A percentile compares a stretch with the other conserved stretches of the same genome.
phyloP scores from a whole-genome alignment of 2,797 vertebrate species.

The Coranthus polyacanthus region DNA sequence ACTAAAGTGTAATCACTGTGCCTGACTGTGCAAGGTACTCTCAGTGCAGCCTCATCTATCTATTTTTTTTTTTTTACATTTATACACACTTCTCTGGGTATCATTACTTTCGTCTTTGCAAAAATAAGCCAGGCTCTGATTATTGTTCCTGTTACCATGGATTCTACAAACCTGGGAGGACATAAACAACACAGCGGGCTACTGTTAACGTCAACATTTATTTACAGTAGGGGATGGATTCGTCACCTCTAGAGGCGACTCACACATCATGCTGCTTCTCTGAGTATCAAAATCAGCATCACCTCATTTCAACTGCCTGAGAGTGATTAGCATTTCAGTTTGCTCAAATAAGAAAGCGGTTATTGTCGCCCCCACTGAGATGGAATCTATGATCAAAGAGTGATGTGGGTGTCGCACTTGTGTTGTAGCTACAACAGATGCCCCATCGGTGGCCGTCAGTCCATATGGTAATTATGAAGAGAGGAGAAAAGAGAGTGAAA shows the following conservation, averaged over 20 bases:
- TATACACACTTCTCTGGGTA: constrained; percentile 12
- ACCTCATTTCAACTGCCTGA: constrained; percentile 38
- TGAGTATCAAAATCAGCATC: constrained; percentile 36
- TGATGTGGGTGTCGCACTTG: constrained; percentile 30
- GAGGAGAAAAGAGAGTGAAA: constrained; percentile 26
- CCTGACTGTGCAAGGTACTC: constrained; percentile 9
- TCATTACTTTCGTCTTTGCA: constrained; percentile 18
- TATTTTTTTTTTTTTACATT: not conserved
- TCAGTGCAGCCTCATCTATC: not conserved
- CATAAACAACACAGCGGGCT: constrained; percentile 48
- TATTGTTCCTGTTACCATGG: constrained; percentile 54
- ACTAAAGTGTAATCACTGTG: constrained; percentile 7
- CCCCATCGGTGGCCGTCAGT: constrained; percentile 38
- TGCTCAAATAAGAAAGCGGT: constrained; percentile 33
- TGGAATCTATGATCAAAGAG: constrained; percentile 57
- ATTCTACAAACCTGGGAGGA: constrained; percentile 46
- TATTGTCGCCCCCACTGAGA: constrained; percentile 45
- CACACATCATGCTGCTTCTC: constrained; percentile 12
- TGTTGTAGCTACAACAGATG: constrained; percentile 51
- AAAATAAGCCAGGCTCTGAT: constrained; percentile 43
- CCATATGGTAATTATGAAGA: constrained; percentile 43
- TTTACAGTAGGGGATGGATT: constrained; percentile 55
- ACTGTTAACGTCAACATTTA: constrained; percentile 41
- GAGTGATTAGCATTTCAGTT: constrained; percentile 53
- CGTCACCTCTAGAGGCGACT: constrained; percentile 42